Percentiles rank a stretch among this genome's conserved stretches.
Evolutionary conservation across 2,888 invertebrate genomes (phyloP).

Genomic region (Ctena decussata): DNA sequence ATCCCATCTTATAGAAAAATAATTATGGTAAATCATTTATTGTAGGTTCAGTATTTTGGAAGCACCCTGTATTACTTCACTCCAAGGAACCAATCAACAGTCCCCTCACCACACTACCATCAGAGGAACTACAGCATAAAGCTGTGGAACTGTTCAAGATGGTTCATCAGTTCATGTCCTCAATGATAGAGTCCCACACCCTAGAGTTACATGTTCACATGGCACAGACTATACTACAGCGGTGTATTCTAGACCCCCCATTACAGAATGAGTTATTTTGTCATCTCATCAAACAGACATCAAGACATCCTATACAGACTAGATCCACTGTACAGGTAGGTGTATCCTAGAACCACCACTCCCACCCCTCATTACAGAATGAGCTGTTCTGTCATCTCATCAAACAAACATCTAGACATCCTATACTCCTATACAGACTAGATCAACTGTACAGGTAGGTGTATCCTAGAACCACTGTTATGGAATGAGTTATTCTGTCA

Average conservation of each 20-base stretch:
- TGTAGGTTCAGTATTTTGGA: slow-evolving; percentile 92
- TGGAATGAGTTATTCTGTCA: slow-evolving; percentile 97
- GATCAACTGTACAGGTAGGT: slow-evolving; percentile 93
- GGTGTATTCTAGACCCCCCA: slow-evolving; percentile 95
- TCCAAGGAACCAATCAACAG: slow-evolving; percentile 96
- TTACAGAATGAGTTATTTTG: slow-evolving; percentile 97
- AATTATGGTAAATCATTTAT: no score
- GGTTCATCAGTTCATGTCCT: slow-evolving; percentile 98
- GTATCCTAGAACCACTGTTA: no score
- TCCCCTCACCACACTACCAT: slow-evolving; percentile 96
- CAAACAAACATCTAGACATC: slow-evolving; percentile 94
- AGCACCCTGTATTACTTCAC: slow-evolving; percentile 96
- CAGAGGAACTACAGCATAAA: slow-evolving; percentile 95
- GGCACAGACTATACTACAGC: slow-evolving; percentile 98
- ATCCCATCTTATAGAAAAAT: no score
- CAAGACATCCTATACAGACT: slow-evolving; percentile 92
- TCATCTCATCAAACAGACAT: slow-evolving; percentile 96
- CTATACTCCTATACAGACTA: slow-evolving; percentile 93
- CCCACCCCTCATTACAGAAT: slow-evolving; percentile 95
- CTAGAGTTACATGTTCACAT: slow-evolving; percentile 98
- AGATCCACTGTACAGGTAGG: slow-evolving; percentile 94
- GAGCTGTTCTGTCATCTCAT: slow-evolving; percentile 97
- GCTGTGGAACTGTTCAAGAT: slow-evolving; percentile 98
- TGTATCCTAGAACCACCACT: no score
- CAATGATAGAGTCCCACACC: slow-evolving; percentile 96